Percentiles rank a stretch among this genome's conserved stretches.
Conservation (phyloP, 2,113 vertebrate genomes). For the Platysternon megacephalum region DNA sequence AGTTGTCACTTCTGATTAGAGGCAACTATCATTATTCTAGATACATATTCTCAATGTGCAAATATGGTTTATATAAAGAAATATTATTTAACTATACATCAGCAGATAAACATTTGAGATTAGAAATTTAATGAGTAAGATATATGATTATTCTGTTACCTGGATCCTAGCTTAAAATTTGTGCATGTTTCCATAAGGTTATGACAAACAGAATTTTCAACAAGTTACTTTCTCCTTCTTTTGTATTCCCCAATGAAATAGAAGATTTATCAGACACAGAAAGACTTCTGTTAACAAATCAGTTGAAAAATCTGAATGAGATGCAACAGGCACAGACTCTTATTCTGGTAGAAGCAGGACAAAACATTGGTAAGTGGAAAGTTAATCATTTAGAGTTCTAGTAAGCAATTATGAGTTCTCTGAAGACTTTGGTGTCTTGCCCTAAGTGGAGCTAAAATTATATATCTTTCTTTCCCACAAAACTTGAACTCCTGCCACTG, state of each 20-base stretch:
- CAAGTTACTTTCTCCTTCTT: not conserved
- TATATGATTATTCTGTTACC: not conserved
- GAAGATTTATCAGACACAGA: not conserved
- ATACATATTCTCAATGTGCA: not conserved
- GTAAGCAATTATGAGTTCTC: not conserved
- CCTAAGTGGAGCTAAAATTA: not conserved
- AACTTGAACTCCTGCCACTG: not conserved
- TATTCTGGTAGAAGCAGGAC: not conserved
- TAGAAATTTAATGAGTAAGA: not conserved
- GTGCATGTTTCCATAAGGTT: not conserved
- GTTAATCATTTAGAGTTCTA: accelerated
- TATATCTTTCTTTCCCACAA: not conserved
- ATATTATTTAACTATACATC: not conserved
- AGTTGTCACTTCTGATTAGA: not conserved
- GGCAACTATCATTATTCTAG: not conserved
- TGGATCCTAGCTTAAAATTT: not conserved
- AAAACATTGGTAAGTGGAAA: not conserved
- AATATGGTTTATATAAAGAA: not conserved
- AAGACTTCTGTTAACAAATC: not conserved
- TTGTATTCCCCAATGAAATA: not conserved
- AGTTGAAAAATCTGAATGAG: not conserved
- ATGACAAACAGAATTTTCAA: not conserved
- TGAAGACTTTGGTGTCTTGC: not conserved
- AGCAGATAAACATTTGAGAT: not conserved
- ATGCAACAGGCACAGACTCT: not conserved